phyloP scores from a whole-genome alignment of 2,113 vertebrate genomes.

The Sylvilagus bachmani region DNA sequence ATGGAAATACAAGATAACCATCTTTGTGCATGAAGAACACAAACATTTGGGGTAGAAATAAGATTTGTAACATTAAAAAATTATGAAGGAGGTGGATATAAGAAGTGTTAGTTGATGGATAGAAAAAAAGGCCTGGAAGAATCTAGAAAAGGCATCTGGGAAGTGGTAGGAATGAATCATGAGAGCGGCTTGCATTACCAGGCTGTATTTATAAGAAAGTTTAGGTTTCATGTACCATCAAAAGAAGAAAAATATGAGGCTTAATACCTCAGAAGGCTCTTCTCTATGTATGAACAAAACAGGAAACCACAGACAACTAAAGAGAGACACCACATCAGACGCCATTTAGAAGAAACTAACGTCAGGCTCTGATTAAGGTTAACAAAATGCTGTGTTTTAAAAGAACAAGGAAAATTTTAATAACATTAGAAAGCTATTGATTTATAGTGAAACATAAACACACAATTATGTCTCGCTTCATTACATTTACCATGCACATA shows the following conservation, averaged over 20 bases:
- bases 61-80: not conserved
- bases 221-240: constrained; percentile 68
- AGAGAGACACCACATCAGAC: constrained; percentile 88
- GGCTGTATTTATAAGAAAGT: constrained; percentile 32
- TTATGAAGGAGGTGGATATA: not conserved
- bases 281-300: constrained; percentile 87
- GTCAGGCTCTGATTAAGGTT: constrained; percentile 84
- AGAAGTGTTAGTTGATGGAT: not conserved
- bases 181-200: not conserved
- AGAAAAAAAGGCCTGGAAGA: not conserved
- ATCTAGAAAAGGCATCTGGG: not conserved
- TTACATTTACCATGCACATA: not conserved
- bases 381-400: constrained; percentile 78
- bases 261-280: constrained; percentile 82
- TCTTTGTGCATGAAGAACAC: not conserved
- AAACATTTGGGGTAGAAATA: not conserved
- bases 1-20: not conserved
- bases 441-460: not conserved
- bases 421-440: constrained; percentile 48
- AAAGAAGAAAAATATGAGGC: constrained; percentile 75
- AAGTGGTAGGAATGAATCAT: constrained; percentile 29
- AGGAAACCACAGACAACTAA: constrained; percentile 90
- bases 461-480: not conserved
- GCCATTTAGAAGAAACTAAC: constrained; percentile 86
- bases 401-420: constrained; percentile 68